Evolutionary conservation across 1,140 invertebrate genomes (phyloP).

Genomic region (Drosophila oshimai): DNA sequence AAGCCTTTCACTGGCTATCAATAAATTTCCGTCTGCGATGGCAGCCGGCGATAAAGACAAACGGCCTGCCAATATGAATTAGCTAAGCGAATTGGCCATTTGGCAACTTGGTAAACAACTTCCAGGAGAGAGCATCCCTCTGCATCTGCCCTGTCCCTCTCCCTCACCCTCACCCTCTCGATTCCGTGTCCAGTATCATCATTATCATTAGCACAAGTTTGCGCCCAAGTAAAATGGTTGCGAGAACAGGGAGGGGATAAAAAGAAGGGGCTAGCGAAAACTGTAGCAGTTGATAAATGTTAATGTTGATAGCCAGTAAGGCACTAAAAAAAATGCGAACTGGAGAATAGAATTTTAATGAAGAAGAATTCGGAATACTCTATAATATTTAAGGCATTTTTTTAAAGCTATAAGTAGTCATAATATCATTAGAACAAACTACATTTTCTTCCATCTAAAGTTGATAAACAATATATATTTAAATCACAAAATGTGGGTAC

Average conservation of each 20-base stretch:
- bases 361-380: slow-evolving; percentile 24
- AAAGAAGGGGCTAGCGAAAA: slow-evolving; percentile 26
- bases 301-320: slow-evolving; percentile 71
- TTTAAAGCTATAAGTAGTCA: too few species aligned
- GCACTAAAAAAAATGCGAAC: slow-evolving; percentile 20
- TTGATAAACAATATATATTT: too few species aligned
- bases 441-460: too few species aligned
- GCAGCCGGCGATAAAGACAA: slow-evolving; percentile 75
- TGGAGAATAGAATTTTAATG: background rate
- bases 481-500: too few species aligned
- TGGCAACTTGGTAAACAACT: slow-evolving; percentile 73
- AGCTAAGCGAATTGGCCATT: slow-evolving; percentile 79
- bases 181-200: slow-evolving; percentile 61
- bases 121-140: slow-evolving; percentile 26
- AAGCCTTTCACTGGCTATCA: slow-evolving; percentile 77
- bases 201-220: slow-evolving; percentile 76
- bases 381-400: background rate
- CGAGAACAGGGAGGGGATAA: background rate
- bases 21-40: slow-evolving; percentile 65
- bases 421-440: too few species aligned
- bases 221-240: slow-evolving; percentile 33
- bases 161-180: background rate
- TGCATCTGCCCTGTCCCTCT: background rate
- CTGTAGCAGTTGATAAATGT: slow-evolving; percentile 80
- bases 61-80: slow-evolving; percentile 78